Base-by-base conservation (phyloP, 1,140 invertebrate genomes). In the Ganaspis sp. region DNA sequence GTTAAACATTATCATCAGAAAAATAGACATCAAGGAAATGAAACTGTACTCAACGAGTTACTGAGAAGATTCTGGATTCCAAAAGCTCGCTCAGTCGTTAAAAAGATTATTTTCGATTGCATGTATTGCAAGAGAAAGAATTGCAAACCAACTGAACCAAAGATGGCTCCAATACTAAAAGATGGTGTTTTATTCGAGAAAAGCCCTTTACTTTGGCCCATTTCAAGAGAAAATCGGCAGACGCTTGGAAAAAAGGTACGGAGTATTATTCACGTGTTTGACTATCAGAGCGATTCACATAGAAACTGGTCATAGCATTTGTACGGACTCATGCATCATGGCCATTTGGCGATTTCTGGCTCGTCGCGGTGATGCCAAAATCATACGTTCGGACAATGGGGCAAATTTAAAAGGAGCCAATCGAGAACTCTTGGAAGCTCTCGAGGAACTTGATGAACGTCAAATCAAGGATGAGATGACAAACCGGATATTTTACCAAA, bases 351-450 rank as follows among this genome's bases (percentile, higher is more conserved):
- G 70, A 40, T 69, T 40, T n/a, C 23, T 74, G 3, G 54, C 81
- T 0, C 21, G 87, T 15, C 72, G 80, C 12, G 79, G 74, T 8
- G 15, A 12, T 11, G 70, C 70, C 9, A 1, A 21, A 4, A 72
- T 42, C 23, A 69, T 87, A 0, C 80, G 77, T 15, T 80, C 77
- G 0, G 86, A 87, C 42, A 85, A 86, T 72, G 85, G 82, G 0
- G 86, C 83, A 0, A 89, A 86, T 74, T 73, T 88, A 29, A 73
- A 82, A 23, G 87, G 87, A 17, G 26, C 37, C 11, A 74, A 54
- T 74, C 15, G 4, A n/a, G 73, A 72, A 23, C 37, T 74, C 37
- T 17, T n/a, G 3, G 54, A 74, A 0, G 58, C 53, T 12, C 5
- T 74, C 15, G 69, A 19, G 1, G 17, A 21, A 42, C 58, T 69